Evolutionary conservation across 2,113 vertebrate species (phyloP), one percentile per base, ranked within the genome.

Genomic region (Odocoileus virginianus): DNA sequence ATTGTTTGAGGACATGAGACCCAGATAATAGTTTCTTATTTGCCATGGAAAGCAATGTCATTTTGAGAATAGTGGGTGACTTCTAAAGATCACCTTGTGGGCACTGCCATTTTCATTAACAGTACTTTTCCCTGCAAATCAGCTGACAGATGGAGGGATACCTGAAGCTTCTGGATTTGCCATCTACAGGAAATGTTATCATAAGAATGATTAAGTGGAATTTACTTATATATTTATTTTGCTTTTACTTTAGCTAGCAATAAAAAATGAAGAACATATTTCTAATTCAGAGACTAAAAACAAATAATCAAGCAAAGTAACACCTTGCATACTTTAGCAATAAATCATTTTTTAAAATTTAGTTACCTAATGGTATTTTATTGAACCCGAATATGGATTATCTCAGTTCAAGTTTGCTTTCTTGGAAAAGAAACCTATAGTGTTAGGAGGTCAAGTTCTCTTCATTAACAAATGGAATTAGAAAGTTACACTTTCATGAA

Each of bases 61-160:
- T 67, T 87, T 55, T 89, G 82, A 83, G 74, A 81, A 61, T 19
- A 55, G 21, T 47, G 55, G 55, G 36, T 71, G 16, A 96, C 61
- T 86, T 95, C 50, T 87, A 60, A 92, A 93, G 87, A 71, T 94
- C 64, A 71, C 50, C 28, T 91, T 97, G 14, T 87, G 19, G 57
- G 43, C 71, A 52, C 23, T 71, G 55, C 33, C 76, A 92, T 87
- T 94, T 94, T 94, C 57, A 92, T 90, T 87, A 97, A 55, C 50
- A 86, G 17, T 58, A 58, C 15, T 87, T 92, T 85, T 67, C 40
- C 88, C 67, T 91, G 45, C 30, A 97, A 74, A 87, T 58, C 52
- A 84, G 50, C 21, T 40, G 28, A 97, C 45, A 96, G 79, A 93
- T 94, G 55, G 60, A 94, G 52, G 88, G 60, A 85, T 23, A 87